Conservation (phyloP, 37 sponge, comb jelly and placozoan genomes). For the Haliclona indistincta region DNA sequence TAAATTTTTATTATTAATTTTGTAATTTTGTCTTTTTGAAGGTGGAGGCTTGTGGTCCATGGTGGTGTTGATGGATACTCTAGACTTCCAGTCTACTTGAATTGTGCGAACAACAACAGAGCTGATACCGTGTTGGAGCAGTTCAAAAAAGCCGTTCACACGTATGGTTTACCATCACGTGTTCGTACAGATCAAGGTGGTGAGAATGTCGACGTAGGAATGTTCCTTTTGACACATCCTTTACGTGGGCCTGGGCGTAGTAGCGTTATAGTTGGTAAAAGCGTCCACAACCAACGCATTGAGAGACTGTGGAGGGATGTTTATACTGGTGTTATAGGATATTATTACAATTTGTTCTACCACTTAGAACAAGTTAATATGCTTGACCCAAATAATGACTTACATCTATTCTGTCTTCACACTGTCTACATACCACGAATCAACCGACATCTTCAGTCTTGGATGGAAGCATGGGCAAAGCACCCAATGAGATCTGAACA, state of each 20-base stretch:
- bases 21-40: neutral
- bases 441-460: conserved; percentile 11
- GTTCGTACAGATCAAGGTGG: conserved; percentile 46
- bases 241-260: conserved; percentile 45
- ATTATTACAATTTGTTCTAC: conserved; percentile 25
- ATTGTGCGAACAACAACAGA: conserved; percentile 23
- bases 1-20: neutral
- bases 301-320: conserved; percentile 63
- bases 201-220: conserved; percentile 41
- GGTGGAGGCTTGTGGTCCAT: conserved; percentile 65
- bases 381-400: conserved; percentile 44
- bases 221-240: conserved; percentile 49
- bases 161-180: conserved; percentile 57
- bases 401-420: conserved; percentile 38
- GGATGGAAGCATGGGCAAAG: conserved; percentile 20
- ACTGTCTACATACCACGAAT: conserved; percentile 51
- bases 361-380: conserved; percentile 21
- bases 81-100: conserved; percentile 31
- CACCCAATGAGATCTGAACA: conserved; percentile 33
- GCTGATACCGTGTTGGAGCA: conserved; percentile 34
- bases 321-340: conserved; percentile 21
- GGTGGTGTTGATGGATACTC: conserved; percentile 55
- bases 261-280: conserved; percentile 37
- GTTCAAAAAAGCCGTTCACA: conserved; percentile 21
- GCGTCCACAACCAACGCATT: conserved; percentile 60